Evolutionary conservation across 1,140 invertebrate genomes (phyloP), one percentile per base, ranked within the genome.

Genomic region (Scylla paramamosain): DNA sequence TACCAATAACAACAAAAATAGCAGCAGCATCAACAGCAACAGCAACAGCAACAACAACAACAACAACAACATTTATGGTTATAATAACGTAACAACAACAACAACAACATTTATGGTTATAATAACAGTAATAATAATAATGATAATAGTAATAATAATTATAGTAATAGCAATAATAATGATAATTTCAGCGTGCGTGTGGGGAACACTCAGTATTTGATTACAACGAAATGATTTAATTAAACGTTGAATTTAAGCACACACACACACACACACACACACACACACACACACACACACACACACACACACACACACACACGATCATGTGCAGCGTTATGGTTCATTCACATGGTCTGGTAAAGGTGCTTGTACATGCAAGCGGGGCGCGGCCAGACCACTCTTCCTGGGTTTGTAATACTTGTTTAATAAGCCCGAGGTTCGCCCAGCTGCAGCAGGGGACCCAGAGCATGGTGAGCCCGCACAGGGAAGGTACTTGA

Each of bases 261-360:
- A 87, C n/a, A 87, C n/a, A 87, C n/a, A 87, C n/a, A 87, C n/a
- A 87, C n/a, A 87, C n/a, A 87, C n/a, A 87, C n/a, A 87, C 31
- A 87, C n/a, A 87, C 45, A 87, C 45, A 87, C 16, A 87, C 16
- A 87, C 16, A 87, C 16, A 87, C 14, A 87, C 16, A 87, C 4
- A 87, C 7, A 87, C 16, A 86, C 16, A 87, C 20, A 31, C 67
- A 77, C n/a, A 77, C 67, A n/a, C 67, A 77, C 67, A n/a, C 67
- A 77, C 67, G 8, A 1, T n/a, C 20, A 25, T 25, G 67, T 25
- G 67, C 67, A n/a, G 67, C 67, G n/a, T 77, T 77, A n/a, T n/a
- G 67, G 67, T 77, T 77, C 67, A 77, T 77, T 77, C 67, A 77
- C 67, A 77, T 25, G 67, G 67, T 77, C n/a, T 77, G 67, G 67